Conservation (phyloP, 2,888 invertebrate genomes). For the Timema cristinae region DNA sequence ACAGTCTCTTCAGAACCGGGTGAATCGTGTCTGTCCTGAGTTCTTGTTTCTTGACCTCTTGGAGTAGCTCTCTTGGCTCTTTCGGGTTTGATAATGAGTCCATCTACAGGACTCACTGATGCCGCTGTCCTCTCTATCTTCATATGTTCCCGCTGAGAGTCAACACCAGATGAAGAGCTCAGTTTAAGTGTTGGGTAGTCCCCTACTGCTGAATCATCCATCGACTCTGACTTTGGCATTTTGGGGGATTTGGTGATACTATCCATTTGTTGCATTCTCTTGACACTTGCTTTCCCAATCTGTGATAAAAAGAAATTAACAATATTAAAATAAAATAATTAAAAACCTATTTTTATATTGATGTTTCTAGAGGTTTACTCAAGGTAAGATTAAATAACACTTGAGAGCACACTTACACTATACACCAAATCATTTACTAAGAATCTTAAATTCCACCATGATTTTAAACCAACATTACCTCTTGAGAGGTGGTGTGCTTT, state of each 20-base stretch:
- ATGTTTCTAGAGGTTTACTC: too few species aligned
- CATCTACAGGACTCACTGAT: slow-evolving; percentile 19
- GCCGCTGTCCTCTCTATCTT: slow-evolving; percentile 33
- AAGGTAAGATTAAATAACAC: too few species aligned
- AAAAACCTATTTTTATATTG: too few species aligned
- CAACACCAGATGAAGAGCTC: slow-evolving; percentile 34
- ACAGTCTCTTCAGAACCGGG: slow-evolving; percentile 42
- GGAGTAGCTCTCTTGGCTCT: slow-evolving; percentile 23
- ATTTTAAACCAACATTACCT: too few species aligned
- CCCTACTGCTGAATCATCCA: slow-evolving; percentile 36
- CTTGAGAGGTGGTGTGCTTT: too few species aligned
- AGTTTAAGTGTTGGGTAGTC: slow-evolving; percentile 45
- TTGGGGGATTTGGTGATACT: slow-evolving; percentile 18
- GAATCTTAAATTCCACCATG: too few species aligned
- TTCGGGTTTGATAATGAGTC: slow-evolving; percentile 27
- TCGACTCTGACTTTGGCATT: slow-evolving; percentile 3
- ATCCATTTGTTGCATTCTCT: slow-evolving; percentile 27
- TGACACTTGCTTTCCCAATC: slow-evolving; percentile 33
- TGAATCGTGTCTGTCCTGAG: slow-evolving; percentile 48
- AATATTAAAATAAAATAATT: slow-evolving; percentile 14
- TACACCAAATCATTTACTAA: too few species aligned
- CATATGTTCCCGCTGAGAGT: slow-evolving; percentile 38
- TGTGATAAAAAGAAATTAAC: slow-evolving; percentile 21
- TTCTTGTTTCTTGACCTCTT: slow-evolving; percentile 27
- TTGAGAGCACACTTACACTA: too few species aligned